Conservation (phyloP, 2,888 invertebrate genomes). For the Petrolisthes manimaculis region DNA sequence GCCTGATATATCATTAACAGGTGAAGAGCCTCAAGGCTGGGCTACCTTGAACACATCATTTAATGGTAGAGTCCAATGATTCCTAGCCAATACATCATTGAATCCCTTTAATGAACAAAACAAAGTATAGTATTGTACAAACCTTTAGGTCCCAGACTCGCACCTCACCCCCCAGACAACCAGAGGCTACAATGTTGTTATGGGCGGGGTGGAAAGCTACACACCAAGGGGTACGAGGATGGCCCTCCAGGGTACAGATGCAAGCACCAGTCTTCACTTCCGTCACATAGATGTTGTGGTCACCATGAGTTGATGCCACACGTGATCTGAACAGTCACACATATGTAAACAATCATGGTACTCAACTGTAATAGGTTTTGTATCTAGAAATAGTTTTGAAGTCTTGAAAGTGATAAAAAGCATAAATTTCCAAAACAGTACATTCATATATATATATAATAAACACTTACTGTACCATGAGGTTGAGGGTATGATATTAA, state of each 20-base stretch:
- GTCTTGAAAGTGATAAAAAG: not conserved
- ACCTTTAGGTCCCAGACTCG: slow-evolving; percentile 88
- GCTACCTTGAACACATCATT: no score
- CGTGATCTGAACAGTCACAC: slow-evolving; percentile 74
- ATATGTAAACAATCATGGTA: no score
- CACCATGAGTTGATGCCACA: slow-evolving; percentile 89
- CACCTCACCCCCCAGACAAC: slow-evolving; percentile 90
- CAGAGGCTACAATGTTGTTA: slow-evolving; percentile 86
- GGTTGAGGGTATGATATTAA: no score
- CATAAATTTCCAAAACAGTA: not conserved
- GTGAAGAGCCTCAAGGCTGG: no score
- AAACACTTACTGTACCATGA: no score
- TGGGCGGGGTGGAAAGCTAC: slow-evolving; percentile 89
- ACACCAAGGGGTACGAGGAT: slow-evolving; percentile 91
- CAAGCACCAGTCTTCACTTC: slow-evolving; percentile 82
- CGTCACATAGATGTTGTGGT: slow-evolving; percentile 88
- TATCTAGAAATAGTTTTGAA: not conserved
- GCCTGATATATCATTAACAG: no score
- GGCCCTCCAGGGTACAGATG: slow-evolving; percentile 82
- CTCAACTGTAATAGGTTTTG: not conserved
- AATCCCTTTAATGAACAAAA: no score
- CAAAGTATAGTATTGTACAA: slow-evolving; percentile 48
- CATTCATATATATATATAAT: no score
- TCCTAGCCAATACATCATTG: no score
- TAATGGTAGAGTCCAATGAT: no score